phyloP scores from a whole-genome alignment of 2,888 invertebrate genomes.

The Eudasyphora cyanicolor region DNA sequence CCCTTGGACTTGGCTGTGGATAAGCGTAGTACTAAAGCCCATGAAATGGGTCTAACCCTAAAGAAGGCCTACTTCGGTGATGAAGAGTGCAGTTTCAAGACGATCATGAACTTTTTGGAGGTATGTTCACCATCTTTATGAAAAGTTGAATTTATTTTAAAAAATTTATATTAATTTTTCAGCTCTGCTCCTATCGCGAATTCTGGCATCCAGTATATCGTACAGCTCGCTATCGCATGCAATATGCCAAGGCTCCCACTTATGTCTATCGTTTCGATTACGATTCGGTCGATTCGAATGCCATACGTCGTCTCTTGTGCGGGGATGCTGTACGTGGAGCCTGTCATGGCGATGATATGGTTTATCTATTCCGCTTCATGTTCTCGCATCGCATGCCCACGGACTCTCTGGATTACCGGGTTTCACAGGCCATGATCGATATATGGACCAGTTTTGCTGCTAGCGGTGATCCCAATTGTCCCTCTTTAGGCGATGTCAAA shows the following conservation, averaged over 20 bases:
- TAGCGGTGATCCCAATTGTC: slow-evolving; percentile 75
- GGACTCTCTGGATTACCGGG: slow-evolving; percentile 72
- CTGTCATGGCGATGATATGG: slow-evolving; percentile 78
- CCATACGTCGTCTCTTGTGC: slow-evolving; percentile 74
- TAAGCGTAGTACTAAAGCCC: slow-evolving; percentile 67
- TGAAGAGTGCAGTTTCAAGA: slow-evolving; percentile 74
- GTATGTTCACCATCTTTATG: slow-evolving; percentile 41
- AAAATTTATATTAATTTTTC: background rate
- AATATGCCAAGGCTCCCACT: slow-evolving; percentile 73
- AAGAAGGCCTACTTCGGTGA: slow-evolving; percentile 75
- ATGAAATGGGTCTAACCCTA: slow-evolving; percentile 71
- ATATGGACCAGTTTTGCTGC: slow-evolving; percentile 77
- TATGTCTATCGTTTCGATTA: slow-evolving; percentile 78
- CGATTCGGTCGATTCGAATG: slow-evolving; percentile 75
- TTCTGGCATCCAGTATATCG: slow-evolving; percentile 78
- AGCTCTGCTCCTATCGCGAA: slow-evolving; percentile 74
- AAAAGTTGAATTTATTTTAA: background rate
- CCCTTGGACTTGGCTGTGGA: slow-evolving; percentile 72
- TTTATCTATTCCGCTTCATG: slow-evolving; percentile 76
- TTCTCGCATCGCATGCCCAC: slow-evolving; percentile 70
- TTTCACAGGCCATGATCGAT: slow-evolving; percentile 74
- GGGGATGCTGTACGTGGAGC: slow-evolving; percentile 74
- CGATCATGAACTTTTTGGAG: slow-evolving; percentile 77
- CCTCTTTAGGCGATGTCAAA: slow-evolving; percentile 67
- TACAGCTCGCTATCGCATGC: slow-evolving; percentile 71